Conservation (phyloP, 2,797 vertebrate species). For the Pangasius krempfi region DNA sequence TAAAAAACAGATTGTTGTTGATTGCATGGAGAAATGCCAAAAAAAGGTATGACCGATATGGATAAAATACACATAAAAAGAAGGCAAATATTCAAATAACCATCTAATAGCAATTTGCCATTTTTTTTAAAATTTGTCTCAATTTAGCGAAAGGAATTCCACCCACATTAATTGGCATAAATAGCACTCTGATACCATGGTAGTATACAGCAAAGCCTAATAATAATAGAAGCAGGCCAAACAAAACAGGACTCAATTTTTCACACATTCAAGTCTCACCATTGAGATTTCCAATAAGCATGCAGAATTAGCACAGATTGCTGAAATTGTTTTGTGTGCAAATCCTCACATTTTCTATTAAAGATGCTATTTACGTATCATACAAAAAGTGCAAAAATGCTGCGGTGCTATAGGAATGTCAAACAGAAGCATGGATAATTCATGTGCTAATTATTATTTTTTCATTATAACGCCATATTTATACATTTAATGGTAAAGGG, state of each 20-base stretch:
- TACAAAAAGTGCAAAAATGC: not conserved
- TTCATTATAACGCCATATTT: not conserved
- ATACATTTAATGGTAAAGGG: not conserved
- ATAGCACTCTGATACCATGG: not conserved
- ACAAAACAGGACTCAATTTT: not conserved
- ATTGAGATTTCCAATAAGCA: not conserved
- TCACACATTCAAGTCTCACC: not conserved
- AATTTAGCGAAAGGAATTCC: not conserved
- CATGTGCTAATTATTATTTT: not conserved
- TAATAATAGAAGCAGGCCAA: not conserved
- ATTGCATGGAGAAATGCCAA: not conserved
- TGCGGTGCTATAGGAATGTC: not conserved
- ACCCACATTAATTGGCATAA: not conserved
- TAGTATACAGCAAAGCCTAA: not conserved
- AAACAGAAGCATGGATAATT: not conserved
- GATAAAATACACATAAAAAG: not conserved
- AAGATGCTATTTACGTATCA: not conserved
- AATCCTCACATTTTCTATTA: not conserved
- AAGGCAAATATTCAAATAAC: not conserved
- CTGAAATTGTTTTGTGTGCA: not conserved
- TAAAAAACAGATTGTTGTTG: not conserved
- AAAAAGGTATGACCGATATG: not conserved
- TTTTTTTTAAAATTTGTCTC: not conserved
- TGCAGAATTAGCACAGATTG: not conserved
- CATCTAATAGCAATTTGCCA: not conserved